These are phyloP conservation scores for Cydia splendana DNA, from an alignment of 1,140 invertebrate species.

Conservation along the genomic window DNA sequence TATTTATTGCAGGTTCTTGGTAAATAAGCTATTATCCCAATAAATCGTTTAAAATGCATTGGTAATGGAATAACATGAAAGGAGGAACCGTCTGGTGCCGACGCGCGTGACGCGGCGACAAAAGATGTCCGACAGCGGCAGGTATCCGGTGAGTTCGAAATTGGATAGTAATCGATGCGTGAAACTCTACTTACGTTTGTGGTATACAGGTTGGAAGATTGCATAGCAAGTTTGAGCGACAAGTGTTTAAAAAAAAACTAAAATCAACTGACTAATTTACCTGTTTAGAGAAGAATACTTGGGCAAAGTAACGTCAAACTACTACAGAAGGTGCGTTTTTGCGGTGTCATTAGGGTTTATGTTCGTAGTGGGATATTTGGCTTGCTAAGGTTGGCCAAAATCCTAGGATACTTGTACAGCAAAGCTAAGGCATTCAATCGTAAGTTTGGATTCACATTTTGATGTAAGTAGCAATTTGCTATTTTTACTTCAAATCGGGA, in stretches of 20 bases:
- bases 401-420: too few relatives aligned
- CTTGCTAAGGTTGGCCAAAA: too few relatives aligned
- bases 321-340: too few relatives aligned
- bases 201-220: slow-evolving; percentile 32
- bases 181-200: slow-evolving; percentile 52
- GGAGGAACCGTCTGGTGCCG: slow-evolving; percentile 20
- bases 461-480: too few relatives aligned
- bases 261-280: too few relatives aligned
- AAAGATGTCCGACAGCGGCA: slow-evolving; percentile 58
- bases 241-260: neutral
- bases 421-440: too few relatives aligned
- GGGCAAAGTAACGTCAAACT: too few relatives aligned
- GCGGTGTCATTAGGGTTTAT: too few relatives aligned
- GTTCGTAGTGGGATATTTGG: too few relatives aligned
- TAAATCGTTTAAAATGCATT: slow-evolving; percentile 23
- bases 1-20: neutral
- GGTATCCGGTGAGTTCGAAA: slow-evolving; percentile 64
- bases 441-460: too few relatives aligned
- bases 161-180: slow-evolving; percentile 74
- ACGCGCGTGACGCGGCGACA: slow-evolving; percentile 66
- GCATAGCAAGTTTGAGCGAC: neutral
- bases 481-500: too few relatives aligned
- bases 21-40: neutral
- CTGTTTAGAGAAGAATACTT: too few relatives aligned
- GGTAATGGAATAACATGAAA: slow-evolving; percentile 23